Evolutionary conservation across 1,140 invertebrate species (phyloP).

Genomic region (Brachionus asplanchnoidis): DNA sequence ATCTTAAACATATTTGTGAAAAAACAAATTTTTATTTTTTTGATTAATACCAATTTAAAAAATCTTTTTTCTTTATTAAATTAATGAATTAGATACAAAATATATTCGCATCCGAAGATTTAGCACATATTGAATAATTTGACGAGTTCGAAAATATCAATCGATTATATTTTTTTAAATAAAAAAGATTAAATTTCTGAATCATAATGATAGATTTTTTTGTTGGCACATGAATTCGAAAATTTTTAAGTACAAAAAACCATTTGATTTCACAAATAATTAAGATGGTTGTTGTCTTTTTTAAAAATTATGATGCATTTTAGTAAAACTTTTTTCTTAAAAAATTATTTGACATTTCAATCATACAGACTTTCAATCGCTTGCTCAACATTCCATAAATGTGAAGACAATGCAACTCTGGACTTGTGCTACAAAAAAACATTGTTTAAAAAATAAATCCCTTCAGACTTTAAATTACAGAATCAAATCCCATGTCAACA

Average conservation of each 20-base stretch:
- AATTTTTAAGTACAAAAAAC: background rate
- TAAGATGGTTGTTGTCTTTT: background rate
- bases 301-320: too few species aligned
- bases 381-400: conserved; percentile 42
- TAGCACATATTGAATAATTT: background rate
- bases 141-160: background rate
- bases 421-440: conserved; percentile 23
- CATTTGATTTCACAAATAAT: background rate
- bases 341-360: background rate
- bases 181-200: background rate
- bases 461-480: background rate
- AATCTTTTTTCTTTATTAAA: background rate
- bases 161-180: background rate
- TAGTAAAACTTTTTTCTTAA: background rate
- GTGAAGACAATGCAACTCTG: conserved; percentile 29
- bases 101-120: background rate
- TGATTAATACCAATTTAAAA: too few species aligned
- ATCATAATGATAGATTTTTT: background rate
- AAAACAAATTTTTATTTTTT: too few species aligned
- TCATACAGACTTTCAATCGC: conserved; percentile 39
- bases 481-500: conserved; percentile 42
- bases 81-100: background rate
- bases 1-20: too few species aligned
- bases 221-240: background rate
- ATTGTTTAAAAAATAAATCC: background rate